Evolutionary conservation across 2,888 invertebrate species (phyloP).

Genomic region (Eudemis profundana): DNA sequence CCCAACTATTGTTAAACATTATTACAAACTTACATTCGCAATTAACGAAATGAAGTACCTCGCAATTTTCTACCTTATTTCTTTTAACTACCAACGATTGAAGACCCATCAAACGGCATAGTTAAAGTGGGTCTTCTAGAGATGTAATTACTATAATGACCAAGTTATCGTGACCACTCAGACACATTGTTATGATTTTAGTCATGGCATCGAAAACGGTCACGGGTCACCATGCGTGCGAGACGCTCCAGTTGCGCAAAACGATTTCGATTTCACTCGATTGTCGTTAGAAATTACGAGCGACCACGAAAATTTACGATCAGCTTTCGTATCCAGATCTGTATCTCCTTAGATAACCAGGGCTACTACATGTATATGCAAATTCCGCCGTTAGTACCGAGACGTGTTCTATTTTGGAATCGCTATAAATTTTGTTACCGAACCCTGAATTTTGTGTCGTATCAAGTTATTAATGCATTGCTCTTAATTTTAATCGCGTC

Average conservation of each 20-base stretch:
- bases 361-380: slow-evolving; percentile 30
- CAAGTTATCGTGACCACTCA: slow-evolving; percentile 73
- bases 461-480: slow-evolving; percentile 16
- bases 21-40: slow-evolving; percentile 58
- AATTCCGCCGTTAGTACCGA: slow-evolving; percentile 3
- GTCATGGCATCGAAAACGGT: slow-evolving; percentile 79
- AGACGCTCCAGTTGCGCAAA: slow-evolving; percentile 68
- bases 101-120: slow-evolving; percentile 53
- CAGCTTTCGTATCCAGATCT: slow-evolving; percentile 34
- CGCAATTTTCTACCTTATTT: slow-evolving; percentile 51
- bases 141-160: slow-evolving; percentile 79
- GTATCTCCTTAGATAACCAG: slow-evolving; percentile 22
- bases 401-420: slow-evolving; percentile 26
- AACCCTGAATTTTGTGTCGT: neutral
- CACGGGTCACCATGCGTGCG: slow-evolving; percentile 72
- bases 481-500: slow-evolving; percentile 30
- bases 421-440: slow-evolving; percentile 20
- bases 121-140: slow-evolving; percentile 58
- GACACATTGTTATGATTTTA: slow-evolving; percentile 79
- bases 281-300: slow-evolving; percentile 36
- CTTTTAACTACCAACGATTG: slow-evolving; percentile 39
- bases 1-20: slow-evolving; percentile 75
- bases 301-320: slow-evolving; percentile 41
- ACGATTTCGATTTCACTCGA: slow-evolving; percentile 73
- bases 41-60: slow-evolving; percentile 49